These are phyloP conservation scores for Carollia perspicillata DNA, from an alignment of 2,113 vertebrate genomes.

Conservation along the genomic window DNA sequence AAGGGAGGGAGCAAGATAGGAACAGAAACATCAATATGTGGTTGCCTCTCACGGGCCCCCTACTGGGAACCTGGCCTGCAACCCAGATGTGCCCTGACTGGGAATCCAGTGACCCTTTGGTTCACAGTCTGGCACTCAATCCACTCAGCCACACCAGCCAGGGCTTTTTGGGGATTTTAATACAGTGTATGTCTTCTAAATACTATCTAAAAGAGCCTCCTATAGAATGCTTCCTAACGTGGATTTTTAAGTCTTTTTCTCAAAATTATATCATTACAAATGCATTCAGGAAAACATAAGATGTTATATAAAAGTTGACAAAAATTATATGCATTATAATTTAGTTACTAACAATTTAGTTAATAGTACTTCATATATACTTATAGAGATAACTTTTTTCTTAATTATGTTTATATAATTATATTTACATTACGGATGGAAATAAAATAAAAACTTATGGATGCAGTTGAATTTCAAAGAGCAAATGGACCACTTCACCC, in stretches of 20 bases:
- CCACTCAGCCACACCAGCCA: too few relatives aligned
- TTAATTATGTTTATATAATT: not conserved
- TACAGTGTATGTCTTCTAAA: not conserved
- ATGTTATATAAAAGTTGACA: not conserved
- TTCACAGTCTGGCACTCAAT: too few relatives aligned
- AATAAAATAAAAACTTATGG: not conserved
- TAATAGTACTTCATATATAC: not conserved
- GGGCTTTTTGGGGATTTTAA: not conserved
- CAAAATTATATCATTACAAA: not conserved
- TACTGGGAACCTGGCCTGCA: too few relatives aligned
- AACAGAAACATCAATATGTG: too few relatives aligned
- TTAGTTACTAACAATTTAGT: not conserved
- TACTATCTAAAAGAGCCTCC: not conserved
- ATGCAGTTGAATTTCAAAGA: not conserved
- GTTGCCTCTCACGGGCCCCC: too few relatives aligned
- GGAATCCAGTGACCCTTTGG: too few relatives aligned
- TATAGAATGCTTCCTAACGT: not conserved
- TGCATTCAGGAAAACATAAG: not conserved
- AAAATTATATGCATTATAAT: not conserved
- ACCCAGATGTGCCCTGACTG: too few relatives aligned
- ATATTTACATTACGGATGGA: not conserved
- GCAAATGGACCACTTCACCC: not conserved
- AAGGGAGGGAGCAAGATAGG: too few relatives aligned
- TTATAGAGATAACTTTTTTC: not conserved
- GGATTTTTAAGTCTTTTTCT: not conserved